These are phyloP conservation scores for Pemphredon lugubris DNA, from an alignment of 2,888 invertebrate species.

Conservation along the genomic window DNA sequence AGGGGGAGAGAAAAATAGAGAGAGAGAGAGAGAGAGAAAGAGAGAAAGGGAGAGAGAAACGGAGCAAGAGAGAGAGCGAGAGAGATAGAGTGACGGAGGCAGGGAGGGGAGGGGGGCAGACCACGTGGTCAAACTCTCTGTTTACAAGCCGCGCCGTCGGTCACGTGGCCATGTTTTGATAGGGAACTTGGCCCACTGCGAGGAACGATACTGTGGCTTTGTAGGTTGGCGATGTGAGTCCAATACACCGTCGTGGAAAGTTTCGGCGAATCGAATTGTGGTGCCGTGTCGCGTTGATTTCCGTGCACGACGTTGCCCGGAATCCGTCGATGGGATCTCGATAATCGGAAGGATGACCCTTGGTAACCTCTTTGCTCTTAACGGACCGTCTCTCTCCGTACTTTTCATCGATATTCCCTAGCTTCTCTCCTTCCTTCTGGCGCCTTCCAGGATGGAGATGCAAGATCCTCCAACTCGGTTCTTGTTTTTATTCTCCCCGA, in stretches of 20 bases:
- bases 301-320: neutral
- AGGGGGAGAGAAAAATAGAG: slow-evolving; percentile 24
- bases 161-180: slow-evolving; percentile 79
- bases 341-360: slow-evolving; percentile 20
- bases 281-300: slow-evolving; percentile 8
- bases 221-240: slow-evolving; percentile 14
- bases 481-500: too few species aligned
- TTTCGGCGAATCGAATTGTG: neutral
- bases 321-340: slow-evolving; percentile 19
- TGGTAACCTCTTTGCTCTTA: slow-evolving; percentile 14
- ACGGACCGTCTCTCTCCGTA: slow-evolving; percentile 20
- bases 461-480: neutral
- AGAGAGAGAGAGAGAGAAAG: slow-evolving; percentile 36
- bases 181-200: slow-evolving; percentile 65
- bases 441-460: slow-evolving; percentile 7
- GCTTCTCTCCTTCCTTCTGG: slow-evolving; percentile 6
- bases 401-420: slow-evolving; percentile 51
- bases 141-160: slow-evolving; percentile 72
- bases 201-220: slow-evolving; percentile 31
- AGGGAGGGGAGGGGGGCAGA: slow-evolving; percentile 67
- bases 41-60: slow-evolving; percentile 30
- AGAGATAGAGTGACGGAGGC: slow-evolving; percentile 31
- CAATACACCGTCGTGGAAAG: slow-evolving; percentile 3
- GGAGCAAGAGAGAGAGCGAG: slow-evolving; percentile 31
- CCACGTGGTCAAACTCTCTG: slow-evolving; percentile 78